Conservation (phyloP, 1,140 invertebrate species). For the Paracyclopina nana region DNA sequence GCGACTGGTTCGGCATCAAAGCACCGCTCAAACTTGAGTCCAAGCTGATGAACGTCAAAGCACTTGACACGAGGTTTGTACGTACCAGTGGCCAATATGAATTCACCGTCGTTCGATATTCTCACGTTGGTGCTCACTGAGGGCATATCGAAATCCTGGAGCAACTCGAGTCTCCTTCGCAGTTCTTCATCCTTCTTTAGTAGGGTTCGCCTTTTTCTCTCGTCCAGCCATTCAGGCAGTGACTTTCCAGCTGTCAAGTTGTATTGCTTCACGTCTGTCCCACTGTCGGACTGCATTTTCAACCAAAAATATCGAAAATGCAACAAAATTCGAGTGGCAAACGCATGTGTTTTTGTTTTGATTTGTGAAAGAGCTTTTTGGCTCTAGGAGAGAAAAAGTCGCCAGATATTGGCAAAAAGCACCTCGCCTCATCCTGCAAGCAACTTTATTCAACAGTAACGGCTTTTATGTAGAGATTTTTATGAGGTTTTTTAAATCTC, state of each 20-base stretch:
- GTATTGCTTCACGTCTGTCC: conserved; percentile 91
- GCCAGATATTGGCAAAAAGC: too few relatives aligned
- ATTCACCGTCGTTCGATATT: conserved; percentile 77
- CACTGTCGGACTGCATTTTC: conserved; percentile 16
- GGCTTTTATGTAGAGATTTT: too few relatives aligned
- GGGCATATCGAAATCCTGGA: conserved; percentile 99
- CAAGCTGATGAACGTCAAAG: conserved; percentile 86
- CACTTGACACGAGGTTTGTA: conserved; percentile 93
- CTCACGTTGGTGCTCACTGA: conserved; percentile 62
- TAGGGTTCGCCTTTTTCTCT: conserved; percentile 59
- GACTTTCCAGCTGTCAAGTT: conserved; percentile 91
- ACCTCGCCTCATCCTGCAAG: too few relatives aligned
- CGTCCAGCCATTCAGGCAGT: conserved; percentile 85
- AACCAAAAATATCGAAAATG: too few relatives aligned
- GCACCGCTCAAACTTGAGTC: conserved; percentile 94
- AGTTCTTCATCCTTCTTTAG: conserved; percentile 80
- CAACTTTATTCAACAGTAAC: too few relatives aligned
- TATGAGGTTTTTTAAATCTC: too few relatives aligned
- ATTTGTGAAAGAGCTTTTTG: too few relatives aligned
- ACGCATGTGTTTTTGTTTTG: too few relatives aligned
- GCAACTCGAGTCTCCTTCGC: conserved; percentile 71
- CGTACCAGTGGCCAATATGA: conserved; percentile 74
- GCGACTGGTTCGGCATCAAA: conserved; percentile 84
- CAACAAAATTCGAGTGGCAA: too few relatives aligned
- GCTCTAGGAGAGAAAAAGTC: too few relatives aligned